Percentiles rank a stretch among this genome's conserved stretches.
Evolutionary conservation across 2,113 vertebrate species (phyloP).

Genomic region (Sylvietta virens): DNA sequence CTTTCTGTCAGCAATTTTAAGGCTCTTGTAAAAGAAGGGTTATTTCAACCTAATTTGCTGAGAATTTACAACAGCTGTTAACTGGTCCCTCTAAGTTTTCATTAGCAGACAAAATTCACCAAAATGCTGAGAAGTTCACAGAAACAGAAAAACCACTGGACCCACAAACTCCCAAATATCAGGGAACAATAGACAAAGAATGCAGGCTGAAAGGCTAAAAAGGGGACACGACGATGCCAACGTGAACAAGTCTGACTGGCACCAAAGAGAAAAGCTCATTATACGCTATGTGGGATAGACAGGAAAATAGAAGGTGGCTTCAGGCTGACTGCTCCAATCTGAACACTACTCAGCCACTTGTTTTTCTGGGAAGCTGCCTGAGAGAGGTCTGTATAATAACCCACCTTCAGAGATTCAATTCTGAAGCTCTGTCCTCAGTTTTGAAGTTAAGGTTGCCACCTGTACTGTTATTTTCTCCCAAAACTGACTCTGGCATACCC

Average conservation of each 20-base stretch:
- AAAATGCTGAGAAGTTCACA: neutral
- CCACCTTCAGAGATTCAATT: neutral
- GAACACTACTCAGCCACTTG: neutral
- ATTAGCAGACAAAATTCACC: neutral
- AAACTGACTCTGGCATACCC: neutral
- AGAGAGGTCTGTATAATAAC: neutral
- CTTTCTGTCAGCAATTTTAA: neutral
- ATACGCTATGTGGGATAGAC: neutral
- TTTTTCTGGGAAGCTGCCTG: neutral
- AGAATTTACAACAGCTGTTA: neutral
- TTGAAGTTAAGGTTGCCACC: neutral
- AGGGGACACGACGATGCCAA: neutral
- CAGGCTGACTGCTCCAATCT: neutral
- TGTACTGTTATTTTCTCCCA: neutral
- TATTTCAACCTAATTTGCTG: neutral
- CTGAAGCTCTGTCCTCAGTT: neutral
- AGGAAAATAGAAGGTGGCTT: neutral
- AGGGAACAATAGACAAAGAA: neutral
- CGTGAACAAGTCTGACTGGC: accelerated
- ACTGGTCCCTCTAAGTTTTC: neutral
- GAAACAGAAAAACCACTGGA: neutral
- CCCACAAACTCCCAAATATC: neutral
- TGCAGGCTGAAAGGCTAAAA: neutral
- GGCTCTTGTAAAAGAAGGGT: neutral
- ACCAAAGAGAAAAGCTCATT: neutral